A percentile compares a stretch with the other conserved stretches of the same genome.
phyloP scores from a whole-genome alignment of 1,140 invertebrate species.

The Aphis craccivora region DNA sequence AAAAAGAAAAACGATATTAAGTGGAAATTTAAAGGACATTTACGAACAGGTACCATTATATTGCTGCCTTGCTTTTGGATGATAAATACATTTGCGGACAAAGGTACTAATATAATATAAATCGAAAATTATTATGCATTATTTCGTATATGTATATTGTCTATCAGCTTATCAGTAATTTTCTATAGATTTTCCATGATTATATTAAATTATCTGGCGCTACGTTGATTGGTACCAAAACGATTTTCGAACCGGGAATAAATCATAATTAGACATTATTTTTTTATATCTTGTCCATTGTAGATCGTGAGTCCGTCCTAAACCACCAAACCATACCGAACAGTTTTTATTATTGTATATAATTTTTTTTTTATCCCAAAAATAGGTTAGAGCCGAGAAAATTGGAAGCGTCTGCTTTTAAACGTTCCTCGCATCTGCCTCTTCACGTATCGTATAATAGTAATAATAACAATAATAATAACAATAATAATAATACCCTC shows the following conservation, averaged over 20 bases:
- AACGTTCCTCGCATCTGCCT: neutral
- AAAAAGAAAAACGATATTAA: neutral
- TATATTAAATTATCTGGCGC: neutral
- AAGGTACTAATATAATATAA: neutral
- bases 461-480: constrained; percentile 4
- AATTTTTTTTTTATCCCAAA: neutral
- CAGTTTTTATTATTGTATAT: neutral
- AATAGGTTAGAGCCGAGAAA: neutral
- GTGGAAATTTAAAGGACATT: neutral
- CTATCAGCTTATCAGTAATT: neutral
- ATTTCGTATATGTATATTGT: neutral
- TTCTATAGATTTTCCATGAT: neutral
- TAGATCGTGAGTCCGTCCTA: neutral
- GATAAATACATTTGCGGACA: neutral
- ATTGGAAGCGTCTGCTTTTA: neutral
- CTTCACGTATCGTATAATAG: neutral
- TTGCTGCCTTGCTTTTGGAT: neutral
- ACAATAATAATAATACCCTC: neutral
- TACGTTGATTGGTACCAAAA: neutral
- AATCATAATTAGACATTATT: neutral
- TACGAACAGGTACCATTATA: neutral
- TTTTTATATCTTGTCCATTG: neutral
- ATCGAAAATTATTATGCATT: no score
- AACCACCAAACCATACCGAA: neutral
- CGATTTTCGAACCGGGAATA: neutral